Evolutionary conservation across 2,888 invertebrate genomes (phyloP).

Genomic region (Kryphioiulus occultus): DNA sequence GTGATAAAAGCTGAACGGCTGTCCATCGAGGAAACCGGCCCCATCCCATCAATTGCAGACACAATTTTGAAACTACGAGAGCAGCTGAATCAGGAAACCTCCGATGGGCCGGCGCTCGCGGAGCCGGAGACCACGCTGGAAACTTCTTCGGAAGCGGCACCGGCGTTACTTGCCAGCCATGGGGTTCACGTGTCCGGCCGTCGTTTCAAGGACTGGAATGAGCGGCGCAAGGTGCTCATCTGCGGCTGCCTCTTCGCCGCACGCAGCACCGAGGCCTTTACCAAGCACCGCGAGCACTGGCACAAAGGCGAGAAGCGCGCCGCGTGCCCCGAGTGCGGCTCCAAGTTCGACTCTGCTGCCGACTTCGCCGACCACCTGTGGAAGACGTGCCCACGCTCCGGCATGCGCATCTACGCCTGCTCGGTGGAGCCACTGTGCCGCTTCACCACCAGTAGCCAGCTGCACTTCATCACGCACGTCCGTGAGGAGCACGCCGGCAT

Average conservation of each 20-base stretch:
- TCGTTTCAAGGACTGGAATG: slow-evolving; percentile 33
- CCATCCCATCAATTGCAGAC: slow-evolving; percentile 41
- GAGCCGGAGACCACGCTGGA: neutral
- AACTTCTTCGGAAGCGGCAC: neutral
- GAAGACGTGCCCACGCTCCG: neutral
- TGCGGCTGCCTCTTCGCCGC: slow-evolving; percentile 27
- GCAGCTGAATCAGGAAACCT: neutral
- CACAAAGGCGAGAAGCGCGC: slow-evolving; percentile 34
- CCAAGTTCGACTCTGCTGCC: neutral
- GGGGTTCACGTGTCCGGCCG: neutral
- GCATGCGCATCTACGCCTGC: slow-evolving; percentile 38
- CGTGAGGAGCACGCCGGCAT: slow-evolving; percentile 43
- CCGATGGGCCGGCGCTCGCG: neutral
- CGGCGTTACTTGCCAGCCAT: neutral
- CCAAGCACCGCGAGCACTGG: neutral
- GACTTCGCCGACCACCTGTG: slow-evolving; percentile 17
- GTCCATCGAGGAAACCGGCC: neutral
- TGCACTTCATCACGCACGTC: slow-evolving; percentile 50
- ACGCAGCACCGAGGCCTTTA: slow-evolving; percentile 33
- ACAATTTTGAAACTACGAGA: slow-evolving; percentile 10
- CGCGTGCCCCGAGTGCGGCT: slow-evolving; percentile 25
- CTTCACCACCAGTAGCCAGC: slow-evolving; percentile 49
- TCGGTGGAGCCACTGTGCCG: slow-evolving; percentile 49
- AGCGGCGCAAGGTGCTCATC: slow-evolving; percentile 39
- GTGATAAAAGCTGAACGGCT: neutral